These are phyloP conservation scores for Ifrita kowaldi DNA, from an alignment of 2,113 vertebrate genomes.

Conservation along the genomic window DNA sequence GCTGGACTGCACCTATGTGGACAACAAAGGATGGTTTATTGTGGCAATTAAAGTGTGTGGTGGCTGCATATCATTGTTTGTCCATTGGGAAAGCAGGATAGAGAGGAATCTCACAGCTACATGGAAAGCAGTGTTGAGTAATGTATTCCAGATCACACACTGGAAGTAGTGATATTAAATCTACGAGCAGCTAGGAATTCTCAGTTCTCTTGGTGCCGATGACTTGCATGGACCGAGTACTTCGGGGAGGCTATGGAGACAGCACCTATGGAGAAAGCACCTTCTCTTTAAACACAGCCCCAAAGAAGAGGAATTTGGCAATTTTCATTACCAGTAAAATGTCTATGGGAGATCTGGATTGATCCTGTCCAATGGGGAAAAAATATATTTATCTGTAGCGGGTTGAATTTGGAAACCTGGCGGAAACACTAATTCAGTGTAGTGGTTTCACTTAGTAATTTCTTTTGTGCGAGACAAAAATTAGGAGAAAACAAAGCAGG, in stretches of 20 bases:
- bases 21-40: background rate
- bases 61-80: background rate
- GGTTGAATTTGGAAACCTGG: no score
- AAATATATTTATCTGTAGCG: background rate
- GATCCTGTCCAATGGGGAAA: background rate
- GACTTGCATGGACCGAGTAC: background rate
- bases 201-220: background rate
- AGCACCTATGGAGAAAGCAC: background rate
- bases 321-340: background rate
- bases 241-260: background rate
- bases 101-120: background rate
- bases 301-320: background rate
- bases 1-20: background rate
- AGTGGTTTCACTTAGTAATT: no score
- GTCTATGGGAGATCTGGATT: background rate
- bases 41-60: background rate
- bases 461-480: no score
- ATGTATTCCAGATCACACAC: slow-evolving; percentile 17
- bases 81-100: background rate
- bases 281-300: background rate
- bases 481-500: no score
- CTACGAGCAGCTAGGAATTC: background rate
- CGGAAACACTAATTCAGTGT: no score
- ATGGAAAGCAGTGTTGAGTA: background rate
- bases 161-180: background rate